Base-by-base conservation (phyloP, 2,113 vertebrate species). In the Brachypodius melanocephalos region DNA sequence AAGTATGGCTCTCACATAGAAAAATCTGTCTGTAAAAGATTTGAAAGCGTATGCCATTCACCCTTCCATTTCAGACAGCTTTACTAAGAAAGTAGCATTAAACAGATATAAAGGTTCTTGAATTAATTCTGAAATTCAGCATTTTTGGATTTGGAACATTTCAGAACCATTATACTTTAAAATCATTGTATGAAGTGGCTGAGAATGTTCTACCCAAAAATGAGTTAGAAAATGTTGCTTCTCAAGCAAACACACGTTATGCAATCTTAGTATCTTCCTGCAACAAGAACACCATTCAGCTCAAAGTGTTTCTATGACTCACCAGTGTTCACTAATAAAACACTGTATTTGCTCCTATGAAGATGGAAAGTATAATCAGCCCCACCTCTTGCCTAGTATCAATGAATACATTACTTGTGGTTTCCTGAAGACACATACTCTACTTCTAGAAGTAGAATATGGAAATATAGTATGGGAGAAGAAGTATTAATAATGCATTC, bases 1-100 rank as follows among this genome's bases (percentile, higher is more conserved):
- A 10, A 59, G 25, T 16, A 74, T 0, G 1, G 26, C 5, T 49
- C 14, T 66, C 21, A 76, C 3, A 11, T 4, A 52, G 61, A 67
- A 89, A 89, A 65, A 72, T 7, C 13, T n/a, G 18, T 15, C 65
- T 31, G 28, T 74, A 55, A 66, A 68, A 38, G 34, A 82, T n/a
- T n/a, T 51, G 36, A 81, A 61, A 45, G 42, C 42, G 6, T 10
- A 29, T 31, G 38, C 5, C 17, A 66, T 20, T 61, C 17, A 90
- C 34, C 12, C 21, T 78, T 59, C 42, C 25, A 38, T 10, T 87
- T 90, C n/a, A 93, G 20, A 69, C 3, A 73, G 14, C 10, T 72
- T 88, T 77, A 65, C 12, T 85, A 85, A 21, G 8, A 71, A 80
- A 81, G 51, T 7, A 63, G 22, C 19, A 68, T 43, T 72, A 61